Evolutionary conservation across 2,113 vertebrate species (phyloP).

Genomic region (Columbina picui): DNA sequence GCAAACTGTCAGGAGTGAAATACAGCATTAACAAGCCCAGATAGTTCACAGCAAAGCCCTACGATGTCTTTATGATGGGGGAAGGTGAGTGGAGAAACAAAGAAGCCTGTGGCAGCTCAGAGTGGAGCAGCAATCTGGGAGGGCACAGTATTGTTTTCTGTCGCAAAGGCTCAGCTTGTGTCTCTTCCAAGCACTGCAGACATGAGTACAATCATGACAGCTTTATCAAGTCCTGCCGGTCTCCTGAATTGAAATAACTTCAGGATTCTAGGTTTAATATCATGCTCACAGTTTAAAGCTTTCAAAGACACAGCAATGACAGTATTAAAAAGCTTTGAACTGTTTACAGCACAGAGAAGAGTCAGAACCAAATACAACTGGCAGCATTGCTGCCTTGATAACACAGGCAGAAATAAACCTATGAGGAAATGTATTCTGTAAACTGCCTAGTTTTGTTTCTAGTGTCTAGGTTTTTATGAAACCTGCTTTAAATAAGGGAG

Average conservation of each 20-base stretch:
- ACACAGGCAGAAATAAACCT: background rate
- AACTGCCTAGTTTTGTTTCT: background rate
- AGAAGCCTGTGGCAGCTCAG: background rate
- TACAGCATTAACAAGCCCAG: background rate
- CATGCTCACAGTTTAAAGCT: background rate
- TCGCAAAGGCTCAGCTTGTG: background rate
- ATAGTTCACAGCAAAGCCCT: background rate
- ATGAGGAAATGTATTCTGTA: background rate
- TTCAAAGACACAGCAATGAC: background rate
- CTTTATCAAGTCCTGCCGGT: background rate
- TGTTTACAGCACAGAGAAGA: background rate
- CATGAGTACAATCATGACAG: background rate
- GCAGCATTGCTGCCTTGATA: background rate
- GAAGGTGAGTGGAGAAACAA: background rate
- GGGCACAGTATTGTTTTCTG: background rate
- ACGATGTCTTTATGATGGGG: background rate
- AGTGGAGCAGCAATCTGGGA: background rate
- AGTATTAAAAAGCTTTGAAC: background rate
- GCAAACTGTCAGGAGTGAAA: background rate
- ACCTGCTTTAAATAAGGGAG: background rate
- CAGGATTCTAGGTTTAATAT: background rate
- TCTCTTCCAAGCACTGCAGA: background rate
- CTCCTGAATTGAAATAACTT: background rate
- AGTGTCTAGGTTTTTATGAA: background rate
- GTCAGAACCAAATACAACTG: background rate